phyloP scores from a whole-genome alignment of 2,888 invertebrate genomes.

The Monochamus alternatus region DNA sequence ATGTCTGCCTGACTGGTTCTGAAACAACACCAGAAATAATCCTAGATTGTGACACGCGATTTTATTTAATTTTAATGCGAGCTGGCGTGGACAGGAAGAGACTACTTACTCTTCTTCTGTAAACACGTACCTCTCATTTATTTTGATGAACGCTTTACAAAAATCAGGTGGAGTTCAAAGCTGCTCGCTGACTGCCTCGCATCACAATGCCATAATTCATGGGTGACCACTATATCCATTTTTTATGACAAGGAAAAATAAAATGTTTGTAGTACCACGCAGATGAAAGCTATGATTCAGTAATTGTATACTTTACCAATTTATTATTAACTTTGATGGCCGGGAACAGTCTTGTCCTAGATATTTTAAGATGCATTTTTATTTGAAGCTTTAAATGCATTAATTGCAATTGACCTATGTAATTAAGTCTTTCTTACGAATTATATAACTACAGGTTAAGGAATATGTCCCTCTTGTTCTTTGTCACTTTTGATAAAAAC shows the following conservation, averaged over 20 bases:
- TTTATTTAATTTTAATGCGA: slow-evolving; percentile 45
- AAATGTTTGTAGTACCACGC: background rate
- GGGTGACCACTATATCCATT: background rate
- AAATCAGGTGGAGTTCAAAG: slow-evolving; percentile 36
- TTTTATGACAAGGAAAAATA: slow-evolving; percentile 6
- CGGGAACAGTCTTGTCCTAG: background rate
- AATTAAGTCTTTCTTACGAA: too few relatives aligned
- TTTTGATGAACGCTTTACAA: slow-evolving; percentile 27
- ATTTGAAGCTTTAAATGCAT: background rate
- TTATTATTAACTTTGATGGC: background rate
- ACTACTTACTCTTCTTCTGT: slow-evolving; percentile 35
- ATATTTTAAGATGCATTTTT: background rate
- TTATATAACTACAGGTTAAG: too few relatives aligned
- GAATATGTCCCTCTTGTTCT: too few relatives aligned
- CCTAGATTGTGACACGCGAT: slow-evolving; percentile 50
- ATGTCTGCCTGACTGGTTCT: slow-evolving; percentile 40
- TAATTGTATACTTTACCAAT: background rate
- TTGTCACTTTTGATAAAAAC: too few relatives aligned
- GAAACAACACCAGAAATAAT: slow-evolving; percentile 53
- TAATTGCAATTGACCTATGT: background rate
- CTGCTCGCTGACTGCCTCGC: background rate
- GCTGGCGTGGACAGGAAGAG: slow-evolving; percentile 44
- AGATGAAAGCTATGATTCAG: background rate
- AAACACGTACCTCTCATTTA: slow-evolving; percentile 27
- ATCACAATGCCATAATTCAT: background rate